Conservation (phyloP, 2,797 vertebrate genomes). For the Brachymystax lenok region DNA sequence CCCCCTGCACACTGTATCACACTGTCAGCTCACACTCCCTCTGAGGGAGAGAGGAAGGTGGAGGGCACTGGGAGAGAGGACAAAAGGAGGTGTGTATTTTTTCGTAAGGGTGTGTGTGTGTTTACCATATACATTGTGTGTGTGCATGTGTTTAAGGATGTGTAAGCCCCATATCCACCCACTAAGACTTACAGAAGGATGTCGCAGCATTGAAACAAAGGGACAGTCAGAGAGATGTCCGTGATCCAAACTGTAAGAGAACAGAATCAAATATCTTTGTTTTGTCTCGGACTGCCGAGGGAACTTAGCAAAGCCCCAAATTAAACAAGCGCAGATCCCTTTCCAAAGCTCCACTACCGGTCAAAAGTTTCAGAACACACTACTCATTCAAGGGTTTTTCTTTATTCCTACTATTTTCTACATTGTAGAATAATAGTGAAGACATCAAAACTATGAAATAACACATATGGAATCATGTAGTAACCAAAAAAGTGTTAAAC, state of each 20-base stretch:
- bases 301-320: slow-evolving; percentile 33
- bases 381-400: no score
- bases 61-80: background rate
- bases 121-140: background rate
- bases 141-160: background rate
- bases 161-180: background rate
- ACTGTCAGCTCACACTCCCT: background rate
- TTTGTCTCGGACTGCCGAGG: slow-evolving; percentile 27
- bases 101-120: slow-evolving; percentile 31
- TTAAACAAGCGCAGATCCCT: slow-evolving; percentile 42
- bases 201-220: background rate
- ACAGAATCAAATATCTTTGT: slow-evolving; percentile 26
- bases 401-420: no score
- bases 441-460: no score
- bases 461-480: no score
- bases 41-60: background rate
- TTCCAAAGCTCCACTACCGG: slow-evolving; percentile 27
- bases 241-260: background rate
- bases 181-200: background rate
- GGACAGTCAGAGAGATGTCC: background rate
- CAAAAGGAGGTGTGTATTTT: slow-evolving; percentile 15
- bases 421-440: no score
- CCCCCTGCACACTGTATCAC: background rate
- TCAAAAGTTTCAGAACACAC: no score
- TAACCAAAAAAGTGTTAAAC: no score